A percentile compares a stretch with the other conserved stretches of the same genome.
phyloP scores from a whole-genome alignment of 2,888 invertebrate species.

The Agelastica alni region DNA sequence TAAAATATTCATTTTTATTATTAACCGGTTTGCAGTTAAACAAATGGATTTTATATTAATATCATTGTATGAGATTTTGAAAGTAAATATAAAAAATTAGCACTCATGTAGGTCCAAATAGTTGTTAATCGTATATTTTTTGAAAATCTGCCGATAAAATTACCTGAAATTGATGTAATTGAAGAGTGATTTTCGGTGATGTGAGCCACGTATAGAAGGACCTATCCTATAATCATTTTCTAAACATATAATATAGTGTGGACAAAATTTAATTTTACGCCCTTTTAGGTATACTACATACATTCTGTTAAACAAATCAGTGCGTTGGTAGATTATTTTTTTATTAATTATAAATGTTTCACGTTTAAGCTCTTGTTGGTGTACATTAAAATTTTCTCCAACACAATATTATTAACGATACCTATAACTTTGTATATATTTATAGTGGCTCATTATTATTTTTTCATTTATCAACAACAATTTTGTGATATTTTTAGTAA shows the following conservation, averaged over 20 bases:
- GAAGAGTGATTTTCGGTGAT: conserved; percentile 50
- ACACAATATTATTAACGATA: not conserved
- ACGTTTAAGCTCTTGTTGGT: no score
- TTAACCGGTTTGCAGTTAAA: no score
- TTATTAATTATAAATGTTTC: no score
- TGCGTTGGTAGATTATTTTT: no score
- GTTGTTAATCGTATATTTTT: conserved; percentile 58
- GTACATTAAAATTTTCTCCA: no score
- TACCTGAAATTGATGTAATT: conserved; percentile 51
- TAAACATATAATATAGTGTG: conserved; percentile 24
- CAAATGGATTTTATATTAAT: no score
- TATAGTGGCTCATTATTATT: conserved; percentile 58
- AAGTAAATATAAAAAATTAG: conserved; percentile 5
- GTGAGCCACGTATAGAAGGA: conserved; percentile 47
- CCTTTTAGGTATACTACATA: no score
- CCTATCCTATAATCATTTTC: conserved; percentile 39
- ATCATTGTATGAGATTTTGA: not conserved
- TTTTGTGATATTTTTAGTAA: conserved; percentile 64
- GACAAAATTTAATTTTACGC: not conserved
- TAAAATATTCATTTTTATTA: no score
- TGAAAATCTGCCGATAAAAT: conserved; percentile 51
- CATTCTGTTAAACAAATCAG: no score
- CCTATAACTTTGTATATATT: conserved; percentile 47
- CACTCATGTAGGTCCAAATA: conserved; percentile 45
- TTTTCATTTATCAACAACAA: conserved; percentile 61